Conservation (phyloP, 37 sponge, comb jelly and placozoan species). For the Beroe forskalii region DNA sequence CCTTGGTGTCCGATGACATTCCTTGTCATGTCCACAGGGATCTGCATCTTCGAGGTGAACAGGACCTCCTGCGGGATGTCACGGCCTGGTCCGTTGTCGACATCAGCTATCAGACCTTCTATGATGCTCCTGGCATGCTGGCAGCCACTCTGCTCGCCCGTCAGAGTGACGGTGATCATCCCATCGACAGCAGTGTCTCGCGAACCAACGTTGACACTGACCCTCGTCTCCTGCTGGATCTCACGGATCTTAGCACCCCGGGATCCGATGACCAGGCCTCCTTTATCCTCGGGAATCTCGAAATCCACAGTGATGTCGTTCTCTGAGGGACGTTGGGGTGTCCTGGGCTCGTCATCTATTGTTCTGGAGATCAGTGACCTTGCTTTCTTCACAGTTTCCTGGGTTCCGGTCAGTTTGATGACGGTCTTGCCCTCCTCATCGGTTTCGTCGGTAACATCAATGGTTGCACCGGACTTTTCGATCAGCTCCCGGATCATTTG, state of each 20-base stretch:
- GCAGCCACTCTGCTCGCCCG: neutral
- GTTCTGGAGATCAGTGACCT: neutral
- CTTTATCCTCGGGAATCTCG: slow-evolving; percentile 30
- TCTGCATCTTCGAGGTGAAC: neutral
- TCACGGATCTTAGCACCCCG: slow-evolving; percentile 55
- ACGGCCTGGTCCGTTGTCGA: neutral
- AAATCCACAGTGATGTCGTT: neutral
- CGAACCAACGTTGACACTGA: slow-evolving; percentile 23
- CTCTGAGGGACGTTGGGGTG: neutral
- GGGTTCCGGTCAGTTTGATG: neutral
- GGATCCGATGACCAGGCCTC: slow-evolving; percentile 43
- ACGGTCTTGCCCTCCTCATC: slow-evolving; percentile 22
- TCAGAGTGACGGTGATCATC: slow-evolving; percentile 32
- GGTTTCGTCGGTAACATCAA: slow-evolving; percentile 36
- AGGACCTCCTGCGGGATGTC: neutral
- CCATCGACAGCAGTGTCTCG: slow-evolving; percentile 53
- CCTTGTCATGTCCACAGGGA: slow-evolving; percentile 53
- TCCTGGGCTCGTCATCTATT: slow-evolving; percentile 4
- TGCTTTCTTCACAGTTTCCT: neutral
- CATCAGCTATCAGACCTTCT: slow-evolving; percentile 13
- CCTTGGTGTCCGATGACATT: slow-evolving; percentile 30
- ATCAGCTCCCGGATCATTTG: slow-evolving; percentile 44
- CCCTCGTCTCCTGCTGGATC: slow-evolving; percentile 41
- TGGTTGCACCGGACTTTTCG: slow-evolving; percentile 32
- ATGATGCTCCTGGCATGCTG: slow-evolving; percentile 10